Conservation (phyloP, 2,113 vertebrate species). For the Mesoclemmys tuberculata region DNA sequence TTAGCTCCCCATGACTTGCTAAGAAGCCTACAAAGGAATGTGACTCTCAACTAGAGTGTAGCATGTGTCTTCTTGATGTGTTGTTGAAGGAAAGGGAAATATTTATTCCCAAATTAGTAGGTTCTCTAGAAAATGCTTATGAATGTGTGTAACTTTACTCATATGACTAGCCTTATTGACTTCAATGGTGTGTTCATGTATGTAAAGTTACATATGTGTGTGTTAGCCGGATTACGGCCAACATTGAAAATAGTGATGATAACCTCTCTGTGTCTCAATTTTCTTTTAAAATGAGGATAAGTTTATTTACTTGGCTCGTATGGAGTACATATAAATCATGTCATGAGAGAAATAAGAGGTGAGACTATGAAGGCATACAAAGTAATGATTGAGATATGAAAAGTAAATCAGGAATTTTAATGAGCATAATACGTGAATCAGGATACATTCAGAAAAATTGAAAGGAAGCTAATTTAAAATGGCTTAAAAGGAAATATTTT, state of each 20-base stretch:
- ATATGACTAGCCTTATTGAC: background rate
- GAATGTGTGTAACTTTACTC: accelerated
- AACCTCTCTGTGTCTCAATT: background rate
- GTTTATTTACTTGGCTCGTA: background rate
- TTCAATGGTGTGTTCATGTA: background rate
- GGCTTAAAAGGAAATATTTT: background rate
- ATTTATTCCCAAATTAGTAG: background rate
- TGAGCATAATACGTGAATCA: background rate
- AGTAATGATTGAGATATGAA: background rate
- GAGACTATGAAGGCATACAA: background rate
- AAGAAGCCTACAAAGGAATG: background rate
- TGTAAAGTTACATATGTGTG: too few species aligned
- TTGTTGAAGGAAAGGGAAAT: background rate
- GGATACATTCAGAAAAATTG: background rate
- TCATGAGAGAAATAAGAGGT: background rate
- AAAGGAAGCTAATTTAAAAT: background rate
- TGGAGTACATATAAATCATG: background rate
- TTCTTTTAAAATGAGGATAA: background rate
- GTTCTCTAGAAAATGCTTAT: background rate
- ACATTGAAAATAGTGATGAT: background rate
- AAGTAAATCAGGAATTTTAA: background rate
- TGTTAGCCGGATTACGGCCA: background rate
- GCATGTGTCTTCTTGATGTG: background rate
- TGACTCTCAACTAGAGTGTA: background rate
- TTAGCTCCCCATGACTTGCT: background rate